phyloP scores from a whole-genome alignment of 2,888 invertebrate species.

The Toxonevra muliebris region DNA sequence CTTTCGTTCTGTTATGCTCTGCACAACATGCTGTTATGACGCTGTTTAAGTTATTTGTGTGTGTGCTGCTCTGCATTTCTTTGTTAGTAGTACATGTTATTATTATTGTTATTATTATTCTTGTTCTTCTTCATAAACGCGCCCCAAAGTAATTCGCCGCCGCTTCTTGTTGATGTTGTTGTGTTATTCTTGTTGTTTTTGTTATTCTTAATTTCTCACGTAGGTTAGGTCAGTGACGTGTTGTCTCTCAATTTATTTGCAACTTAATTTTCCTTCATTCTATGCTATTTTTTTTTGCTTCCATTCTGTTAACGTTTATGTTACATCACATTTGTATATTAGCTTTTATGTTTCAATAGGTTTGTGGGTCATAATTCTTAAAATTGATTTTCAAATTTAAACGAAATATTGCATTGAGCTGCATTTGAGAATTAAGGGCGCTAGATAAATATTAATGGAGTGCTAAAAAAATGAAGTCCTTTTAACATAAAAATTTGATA shows the following conservation, averaged over 20 bases:
- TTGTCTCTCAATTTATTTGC: not conserved
- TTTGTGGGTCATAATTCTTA: not conserved
- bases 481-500: too few relatives aligned
- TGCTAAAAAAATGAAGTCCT: too few relatives aligned
- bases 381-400: too few relatives aligned
- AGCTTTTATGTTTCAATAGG: not conserved
- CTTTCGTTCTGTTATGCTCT: not conserved
- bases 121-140: conserved; percentile 1
- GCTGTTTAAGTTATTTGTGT: too few relatives aligned
- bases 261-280: too few relatives aligned
- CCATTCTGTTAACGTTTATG: not conserved
- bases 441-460: too few relatives aligned
- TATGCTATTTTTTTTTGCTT: not conserved
- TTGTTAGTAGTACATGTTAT: too few relatives aligned
- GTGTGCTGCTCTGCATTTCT: too few relatives aligned
- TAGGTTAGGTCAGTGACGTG: conserved; percentile 45
- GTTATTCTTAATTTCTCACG: conserved; percentile 17
- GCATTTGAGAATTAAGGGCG: too few relatives aligned
- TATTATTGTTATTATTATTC: not conserved
- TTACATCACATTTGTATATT: not conserved
- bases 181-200: conserved; percentile 38
- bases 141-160: too few relatives aligned
- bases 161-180: conserved; percentile 28
- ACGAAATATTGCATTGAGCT: too few relatives aligned
- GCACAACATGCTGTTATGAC: not conserved